Percentiles rank a stretch among this genome's conserved stretches.
Evolutionary conservation across 2,113 vertebrate genomes (phyloP).

Genomic region (Otis tarda): DNA sequence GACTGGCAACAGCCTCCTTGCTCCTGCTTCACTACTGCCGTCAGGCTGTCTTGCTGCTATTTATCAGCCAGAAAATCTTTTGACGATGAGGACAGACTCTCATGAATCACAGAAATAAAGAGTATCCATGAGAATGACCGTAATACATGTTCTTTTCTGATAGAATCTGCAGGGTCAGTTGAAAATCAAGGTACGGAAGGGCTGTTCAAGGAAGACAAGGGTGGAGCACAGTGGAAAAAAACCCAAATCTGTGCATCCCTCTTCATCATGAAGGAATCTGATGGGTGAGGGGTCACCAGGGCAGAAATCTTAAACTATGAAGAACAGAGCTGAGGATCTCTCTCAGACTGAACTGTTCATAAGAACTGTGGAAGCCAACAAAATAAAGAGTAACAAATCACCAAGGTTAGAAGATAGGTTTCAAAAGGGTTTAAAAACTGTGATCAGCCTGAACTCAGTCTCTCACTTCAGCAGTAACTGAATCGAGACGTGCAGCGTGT

Average conservation of each 20-base stretch:
- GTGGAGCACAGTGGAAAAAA: neutral
- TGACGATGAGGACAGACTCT: neutral
- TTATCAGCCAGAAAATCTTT: neutral
- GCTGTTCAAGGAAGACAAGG: neutral
- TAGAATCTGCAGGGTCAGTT: neutral
- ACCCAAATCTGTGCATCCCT: neutral
- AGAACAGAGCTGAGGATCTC: neutral
- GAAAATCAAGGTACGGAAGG: neutral
- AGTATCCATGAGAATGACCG: neutral
- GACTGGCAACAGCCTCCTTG: neutral
- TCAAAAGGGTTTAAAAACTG: neutral
- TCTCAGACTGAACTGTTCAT: neutral
- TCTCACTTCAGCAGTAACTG: neutral
- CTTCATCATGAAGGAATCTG: neutral
- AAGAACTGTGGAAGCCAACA: neutral
- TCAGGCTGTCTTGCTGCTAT: neutral
- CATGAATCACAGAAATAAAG: neutral
- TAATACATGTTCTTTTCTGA: neutral
- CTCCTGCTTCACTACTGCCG: neutral
- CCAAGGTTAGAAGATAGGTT: neutral
- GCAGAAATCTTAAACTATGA: neutral
- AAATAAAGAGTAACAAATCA: neutral
- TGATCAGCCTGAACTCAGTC: neutral
- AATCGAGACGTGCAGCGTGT: fast-evolving
- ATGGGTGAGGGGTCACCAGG: neutral